These are phyloP conservation scores for Phorcus lineatus DNA, from an alignment of 2,888 invertebrate genomes.

Conservation along the genomic window DNA sequence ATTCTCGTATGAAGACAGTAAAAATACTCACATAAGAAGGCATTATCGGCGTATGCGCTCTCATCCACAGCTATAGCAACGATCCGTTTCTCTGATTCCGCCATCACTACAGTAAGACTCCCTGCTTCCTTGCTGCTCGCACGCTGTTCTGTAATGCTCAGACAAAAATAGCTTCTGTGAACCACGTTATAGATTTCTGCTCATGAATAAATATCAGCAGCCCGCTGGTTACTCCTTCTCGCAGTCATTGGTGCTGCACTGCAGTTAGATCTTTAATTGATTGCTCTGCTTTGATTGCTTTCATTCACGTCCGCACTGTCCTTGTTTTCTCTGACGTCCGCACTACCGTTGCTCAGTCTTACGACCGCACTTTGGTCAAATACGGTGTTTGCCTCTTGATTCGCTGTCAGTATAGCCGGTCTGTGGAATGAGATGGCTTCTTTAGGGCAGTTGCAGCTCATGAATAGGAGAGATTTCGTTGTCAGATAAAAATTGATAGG, in stretches of 20 bases:
- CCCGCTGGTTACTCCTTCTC: background rate
- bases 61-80: slow-evolving; percentile 22
- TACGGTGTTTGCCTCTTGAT: too few species aligned
- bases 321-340: background rate
- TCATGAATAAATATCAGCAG: slow-evolving; percentile 7
- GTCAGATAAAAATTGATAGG: too few species aligned
- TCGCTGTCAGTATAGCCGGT: too few species aligned
- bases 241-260: background rate
- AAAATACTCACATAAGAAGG: slow-evolving; percentile 21
- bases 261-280: background rate
- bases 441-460: too few species aligned
- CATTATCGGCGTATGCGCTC: slow-evolving; percentile 14
- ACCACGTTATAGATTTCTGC: background rate
- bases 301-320: background rate
- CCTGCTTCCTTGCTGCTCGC: background rate
- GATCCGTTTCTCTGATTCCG: background rate
- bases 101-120: background rate
- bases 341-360: background rate
- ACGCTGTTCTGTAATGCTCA: too few species aligned
- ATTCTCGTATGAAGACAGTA: too few species aligned
- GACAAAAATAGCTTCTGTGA: background rate
- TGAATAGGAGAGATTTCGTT: too few species aligned
- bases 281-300: background rate
- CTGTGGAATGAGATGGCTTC: too few species aligned
- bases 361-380: too few species aligned